A percentile compares a stretch with the other conserved stretches of the same genome.
Evolutionary conservation across 2,888 invertebrate species (phyloP).

Genomic region (Pristionchus entomophagus): DNA sequence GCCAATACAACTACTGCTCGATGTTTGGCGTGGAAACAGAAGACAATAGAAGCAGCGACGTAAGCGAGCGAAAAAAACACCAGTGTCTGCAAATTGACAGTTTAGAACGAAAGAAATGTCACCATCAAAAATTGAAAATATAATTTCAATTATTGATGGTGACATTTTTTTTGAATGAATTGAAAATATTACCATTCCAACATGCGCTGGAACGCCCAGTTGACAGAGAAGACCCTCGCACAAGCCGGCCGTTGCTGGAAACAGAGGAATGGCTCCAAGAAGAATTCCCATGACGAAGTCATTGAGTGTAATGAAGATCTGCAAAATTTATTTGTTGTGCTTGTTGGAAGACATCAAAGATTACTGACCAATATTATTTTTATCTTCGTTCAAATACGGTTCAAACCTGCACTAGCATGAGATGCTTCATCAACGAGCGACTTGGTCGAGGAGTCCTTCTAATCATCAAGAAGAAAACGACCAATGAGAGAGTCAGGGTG

Average conservation of each 20-base stretch:
- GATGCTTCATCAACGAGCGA: background rate
- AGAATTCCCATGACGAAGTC: background rate
- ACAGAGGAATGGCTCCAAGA: background rate
- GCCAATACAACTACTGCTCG: background rate
- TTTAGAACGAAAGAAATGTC: too few relatives aligned
- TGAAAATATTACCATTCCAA: background rate
- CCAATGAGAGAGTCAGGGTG: background rate
- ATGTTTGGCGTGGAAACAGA: background rate
- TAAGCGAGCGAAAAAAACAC: background rate
- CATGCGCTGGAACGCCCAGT: background rate
- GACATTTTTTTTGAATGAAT: background rate
- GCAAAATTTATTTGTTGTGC: background rate
- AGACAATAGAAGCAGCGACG: background rate
- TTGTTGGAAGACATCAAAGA: background rate
- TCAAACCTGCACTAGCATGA: constrained; percentile 3
- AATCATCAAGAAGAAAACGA: background rate
- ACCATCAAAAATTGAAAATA: too few relatives aligned
- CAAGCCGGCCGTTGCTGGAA: background rate
- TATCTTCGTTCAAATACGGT: too few relatives aligned
- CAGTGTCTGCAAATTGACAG: background rate
- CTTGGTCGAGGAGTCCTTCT: background rate
- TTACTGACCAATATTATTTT: too few relatives aligned
- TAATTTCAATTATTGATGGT: too few relatives aligned
- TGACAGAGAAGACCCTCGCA: background rate
- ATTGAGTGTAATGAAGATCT: background rate